Base-by-base conservation (phyloP, 2,888 invertebrate genomes). In the Cabera pusaria region DNA sequence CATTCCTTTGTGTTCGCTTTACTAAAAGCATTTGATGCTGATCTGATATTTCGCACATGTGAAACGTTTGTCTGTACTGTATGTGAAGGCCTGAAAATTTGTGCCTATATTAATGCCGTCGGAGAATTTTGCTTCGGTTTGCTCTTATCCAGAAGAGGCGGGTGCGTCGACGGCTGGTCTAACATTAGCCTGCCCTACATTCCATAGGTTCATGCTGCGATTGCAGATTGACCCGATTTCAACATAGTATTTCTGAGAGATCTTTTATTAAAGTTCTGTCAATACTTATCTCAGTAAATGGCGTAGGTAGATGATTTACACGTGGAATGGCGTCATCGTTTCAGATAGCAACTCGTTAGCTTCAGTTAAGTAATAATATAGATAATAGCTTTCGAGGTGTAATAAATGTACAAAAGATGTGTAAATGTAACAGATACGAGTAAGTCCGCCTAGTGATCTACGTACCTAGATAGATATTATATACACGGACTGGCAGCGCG, bases 111-210 rank as follows among this genome's bases (percentile, higher is more conserved):
- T 59, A 64, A 57, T 56, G 48, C 44, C 39, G 38, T 20, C 36
- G 35, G 36, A 49, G 37, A 42, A 46, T 56, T 59, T 63, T 48
- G 49, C 50, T 62, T 66, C 49, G 60, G 52, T 67, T 72, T 69
- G 63, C 55, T 71, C 61, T 47, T 58, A 70, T 72, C 64, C 69
- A 70, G 69, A 69, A 67, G 72, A 58, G 64, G 62, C 55, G 68
- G 64, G 58, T 72, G 73, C 66, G 67, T 51, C 56, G 49, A 60
- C 66, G 70, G n/a, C 62, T 55, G 69, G 52, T 73, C 85, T 82
- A 86, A 82, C 77, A 78, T 85, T 85, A 85, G 82, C 74, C 60
- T 70, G 78, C 64, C 79, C 78, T 75, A 80, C 77, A 84, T 84
- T 73, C 80, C 74, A 68, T 56, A 80, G 73, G 74, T 71, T 76